Conservation (phyloP, 2,888 invertebrate species). For the Microctonus hyperodae region DNA sequence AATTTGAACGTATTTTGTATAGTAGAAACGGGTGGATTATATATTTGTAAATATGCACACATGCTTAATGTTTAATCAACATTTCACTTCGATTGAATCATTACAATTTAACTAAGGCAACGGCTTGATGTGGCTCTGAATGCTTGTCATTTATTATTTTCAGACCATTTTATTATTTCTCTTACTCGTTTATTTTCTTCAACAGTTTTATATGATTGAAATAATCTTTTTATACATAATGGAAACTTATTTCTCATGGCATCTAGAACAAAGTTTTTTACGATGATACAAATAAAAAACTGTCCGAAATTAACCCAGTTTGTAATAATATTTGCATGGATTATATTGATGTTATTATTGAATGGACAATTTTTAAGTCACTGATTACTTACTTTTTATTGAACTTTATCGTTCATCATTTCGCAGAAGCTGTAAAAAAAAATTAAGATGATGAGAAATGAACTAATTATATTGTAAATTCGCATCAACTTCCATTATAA, state of each 20-base stretch:
- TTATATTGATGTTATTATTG: slow-evolving; percentile 52
- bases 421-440: not conserved
- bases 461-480: slow-evolving; percentile 11
- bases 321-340: slow-evolving; percentile 39
- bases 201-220: no score
- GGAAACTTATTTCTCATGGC: not conserved
- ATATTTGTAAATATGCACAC: slow-evolving; percentile 11
- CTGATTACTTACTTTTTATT: slow-evolving; percentile 20
- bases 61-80: not conserved
- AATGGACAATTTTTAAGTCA: slow-evolving; percentile 57
- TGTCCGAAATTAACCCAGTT: slow-evolving; percentile 1
- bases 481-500: slow-evolving; percentile 56
- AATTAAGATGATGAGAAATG: slow-evolving; percentile 25
- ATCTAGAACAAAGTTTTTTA: not conserved
- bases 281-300: not conserved
- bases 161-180: not conserved
- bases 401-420: not conserved
- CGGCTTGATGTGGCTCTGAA: not conserved
- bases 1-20: slow-evolving; percentile 3
- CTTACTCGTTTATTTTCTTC: no score
- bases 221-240: no score
- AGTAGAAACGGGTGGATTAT: not conserved
- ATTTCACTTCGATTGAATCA: not conserved
- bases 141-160: no score
- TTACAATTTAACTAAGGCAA: not conserved